phyloP scores from a whole-genome alignment of 2,888 invertebrate species.

The Melinaea marsaeus region DNA sequence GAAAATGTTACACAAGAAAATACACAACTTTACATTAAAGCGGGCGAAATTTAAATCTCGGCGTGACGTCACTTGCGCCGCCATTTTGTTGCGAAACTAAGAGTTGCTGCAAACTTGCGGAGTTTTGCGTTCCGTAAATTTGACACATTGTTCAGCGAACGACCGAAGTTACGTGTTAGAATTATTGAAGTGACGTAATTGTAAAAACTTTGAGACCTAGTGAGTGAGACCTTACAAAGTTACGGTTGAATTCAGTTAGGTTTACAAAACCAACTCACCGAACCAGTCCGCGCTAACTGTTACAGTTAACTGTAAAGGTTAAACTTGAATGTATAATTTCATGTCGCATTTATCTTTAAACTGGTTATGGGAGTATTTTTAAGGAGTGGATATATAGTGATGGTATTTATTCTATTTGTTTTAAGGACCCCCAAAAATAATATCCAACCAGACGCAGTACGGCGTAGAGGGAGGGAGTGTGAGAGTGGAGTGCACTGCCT shows the following conservation, averaged over 20 bases:
- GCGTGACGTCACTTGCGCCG: constrained; percentile 6
- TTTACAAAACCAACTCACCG: constrained; percentile 1
- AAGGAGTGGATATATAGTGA: too few relatives aligned
- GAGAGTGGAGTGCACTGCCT: constrained; percentile 91
- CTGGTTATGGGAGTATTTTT: too few relatives aligned
- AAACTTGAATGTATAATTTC: neutral
- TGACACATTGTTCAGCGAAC: constrained; percentile 8
- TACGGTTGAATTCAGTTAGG: constrained; percentile 1
- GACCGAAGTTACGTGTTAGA: constrained; percentile 6
- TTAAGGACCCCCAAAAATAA: constrained; percentile 85
- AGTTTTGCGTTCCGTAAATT: constrained; percentile 7
- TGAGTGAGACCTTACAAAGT: constrained; percentile 3
- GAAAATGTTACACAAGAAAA: constrained; percentile 7
- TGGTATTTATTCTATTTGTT: constrained; percentile 19
- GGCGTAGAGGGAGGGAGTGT: constrained; percentile 88
- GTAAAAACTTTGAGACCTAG: constrained; percentile 7
- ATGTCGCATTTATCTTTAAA: neutral
- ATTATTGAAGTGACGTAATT: constrained; percentile 8
- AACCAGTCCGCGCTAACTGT: neutral
- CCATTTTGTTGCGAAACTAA: constrained; percentile 7
- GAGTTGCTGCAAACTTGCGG: constrained; percentile 6
- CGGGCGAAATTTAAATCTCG: constrained; percentile 5
- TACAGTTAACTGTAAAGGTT: neutral
- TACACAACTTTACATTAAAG: constrained; percentile 3
- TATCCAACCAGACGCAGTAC: constrained; percentile 89